A percentile compares a stretch with the other conserved stretches of the same genome.
phyloP scores from a whole-genome alignment of 2,888 invertebrate species.

The Drosophila falleni region DNA sequence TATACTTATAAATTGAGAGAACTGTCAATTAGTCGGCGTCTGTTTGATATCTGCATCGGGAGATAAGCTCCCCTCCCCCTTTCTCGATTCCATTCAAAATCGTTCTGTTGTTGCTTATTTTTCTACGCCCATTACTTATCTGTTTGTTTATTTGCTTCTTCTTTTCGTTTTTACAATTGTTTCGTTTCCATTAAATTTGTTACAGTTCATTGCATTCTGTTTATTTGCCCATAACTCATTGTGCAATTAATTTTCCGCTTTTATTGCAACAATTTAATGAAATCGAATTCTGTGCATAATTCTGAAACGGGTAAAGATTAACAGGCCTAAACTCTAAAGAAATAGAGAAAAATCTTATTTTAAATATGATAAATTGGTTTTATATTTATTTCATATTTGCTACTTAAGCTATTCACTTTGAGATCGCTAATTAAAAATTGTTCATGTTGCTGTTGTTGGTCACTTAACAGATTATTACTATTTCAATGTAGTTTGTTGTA shows the following conservation, averaged over 20 bases:
- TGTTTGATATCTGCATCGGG: slow-evolving; percentile 27
- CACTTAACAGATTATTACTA: slow-evolving; percentile 11
- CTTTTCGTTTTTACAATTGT: slow-evolving; percentile 15
- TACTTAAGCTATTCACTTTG: slow-evolving; percentile 21
- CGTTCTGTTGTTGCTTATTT: slow-evolving; percentile 20
- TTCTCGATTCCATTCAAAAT: slow-evolving; percentile 4
- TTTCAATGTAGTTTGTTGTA: slow-evolving; percentile 10
- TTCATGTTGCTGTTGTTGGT: background rate
- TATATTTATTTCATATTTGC: background rate
- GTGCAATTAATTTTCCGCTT: slow-evolving; percentile 61
- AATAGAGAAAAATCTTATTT: background rate
- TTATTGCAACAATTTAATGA: slow-evolving; percentile 53
- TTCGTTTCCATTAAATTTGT: slow-evolving; percentile 38
- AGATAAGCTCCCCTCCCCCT: slow-evolving; percentile 21
- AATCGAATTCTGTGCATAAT: slow-evolving; percentile 44
- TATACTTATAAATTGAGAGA: slow-evolving; percentile 20
- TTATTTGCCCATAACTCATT: slow-evolving; percentile 42
- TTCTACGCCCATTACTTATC: slow-evolving; percentile 39
- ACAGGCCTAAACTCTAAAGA: background rate
- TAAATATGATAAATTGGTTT: slow-evolving; percentile 4
- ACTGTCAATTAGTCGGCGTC: slow-evolving; percentile 40
- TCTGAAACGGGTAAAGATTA: background rate
- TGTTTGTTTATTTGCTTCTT: slow-evolving; percentile 28
- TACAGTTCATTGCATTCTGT: slow-evolving; percentile 57
- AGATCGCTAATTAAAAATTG: slow-evolving; percentile 28